Conservation (phyloP, 2,113 vertebrate species). For the Rhagologus leucostigma region DNA sequence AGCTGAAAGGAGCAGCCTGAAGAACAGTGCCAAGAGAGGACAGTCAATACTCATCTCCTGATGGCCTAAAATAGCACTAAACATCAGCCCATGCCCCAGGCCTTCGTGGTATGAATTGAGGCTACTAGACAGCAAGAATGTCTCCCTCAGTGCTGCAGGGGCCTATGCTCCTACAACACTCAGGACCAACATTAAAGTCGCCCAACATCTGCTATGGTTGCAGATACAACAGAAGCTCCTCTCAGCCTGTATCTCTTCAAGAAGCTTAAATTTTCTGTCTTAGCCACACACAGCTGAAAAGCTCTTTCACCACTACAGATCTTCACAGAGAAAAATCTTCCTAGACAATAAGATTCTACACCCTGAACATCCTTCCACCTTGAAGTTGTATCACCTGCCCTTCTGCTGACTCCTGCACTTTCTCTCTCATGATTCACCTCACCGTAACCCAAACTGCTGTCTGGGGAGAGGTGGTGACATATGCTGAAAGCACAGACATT, state of each 20-base stretch:
- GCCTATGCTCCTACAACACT: background rate
- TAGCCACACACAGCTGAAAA: background rate
- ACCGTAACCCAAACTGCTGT: background rate
- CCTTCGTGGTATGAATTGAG: accelerated
- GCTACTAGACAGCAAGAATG: background rate
- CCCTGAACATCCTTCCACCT: background rate
- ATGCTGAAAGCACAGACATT: background rate
- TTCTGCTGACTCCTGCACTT: background rate
- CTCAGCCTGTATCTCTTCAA: background rate
- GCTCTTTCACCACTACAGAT: background rate
- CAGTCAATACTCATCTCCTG: background rate
- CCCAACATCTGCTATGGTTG: background rate
- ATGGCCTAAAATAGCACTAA: background rate
- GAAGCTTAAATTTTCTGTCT: background rate
- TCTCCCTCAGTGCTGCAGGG: background rate
- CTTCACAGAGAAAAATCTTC: background rate
- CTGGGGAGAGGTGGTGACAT: background rate
- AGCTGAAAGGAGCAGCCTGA: background rate
- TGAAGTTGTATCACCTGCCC: background rate
- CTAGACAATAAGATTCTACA: background rate
- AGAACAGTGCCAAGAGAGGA: background rate
- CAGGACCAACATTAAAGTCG: background rate
- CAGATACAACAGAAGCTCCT: background rate
- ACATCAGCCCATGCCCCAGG: background rate
- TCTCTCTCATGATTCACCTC: background rate